Base-by-base conservation (phyloP, 2,888 invertebrate species). In the Baronia brevicornis region DNA sequence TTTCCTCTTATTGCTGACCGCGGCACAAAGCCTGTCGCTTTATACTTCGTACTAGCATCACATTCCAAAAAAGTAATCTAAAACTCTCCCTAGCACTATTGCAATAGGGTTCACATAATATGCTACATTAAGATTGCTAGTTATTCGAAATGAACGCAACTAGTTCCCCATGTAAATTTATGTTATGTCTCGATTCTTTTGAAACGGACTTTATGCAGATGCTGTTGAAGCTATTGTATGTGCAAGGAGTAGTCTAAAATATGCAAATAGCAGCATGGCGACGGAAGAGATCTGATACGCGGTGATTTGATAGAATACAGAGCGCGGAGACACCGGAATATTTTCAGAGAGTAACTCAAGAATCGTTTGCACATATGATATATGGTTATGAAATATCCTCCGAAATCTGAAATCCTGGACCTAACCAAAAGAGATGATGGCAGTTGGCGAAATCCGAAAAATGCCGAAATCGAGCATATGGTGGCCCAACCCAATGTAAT, bases 1-100 rank as follows among this genome's bases (percentile, higher is more conserved):
- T 57, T 62, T 78, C 70, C 75, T 79, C 75, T 79, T 77, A 77
- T 78, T 78, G 69, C 70, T 72, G 72, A 75, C 73, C 77, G 57
- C 66, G 56, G 56, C 58, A 71, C 72, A 75, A 70, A 74, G 73
- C 71, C 70, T 56, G 60, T 48, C 61, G 59, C 59, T 65, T 65
- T 61, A 57, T 52, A 54, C 48, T 48, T 47, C 46, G 38, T 36
- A 49, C 61, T 51, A 53, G 33, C 22, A 29, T 25, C 15, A 19
- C 20, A 8, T 10, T 2, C 11, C n/a, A 0, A 1, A 2, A 14
- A 3, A 15, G 12, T 32, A 36, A 5, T 6, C 34, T 0, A 63
- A 48, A 51, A 28, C 28, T 12, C 38, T 41, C 62, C 43, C 38
- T 68, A 54, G 12, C 0, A 0, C 2, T 2, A 4, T 5, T 0